Conservation (phyloP, 2,113 vertebrate genomes). For the Heteronetta atricapilla region DNA sequence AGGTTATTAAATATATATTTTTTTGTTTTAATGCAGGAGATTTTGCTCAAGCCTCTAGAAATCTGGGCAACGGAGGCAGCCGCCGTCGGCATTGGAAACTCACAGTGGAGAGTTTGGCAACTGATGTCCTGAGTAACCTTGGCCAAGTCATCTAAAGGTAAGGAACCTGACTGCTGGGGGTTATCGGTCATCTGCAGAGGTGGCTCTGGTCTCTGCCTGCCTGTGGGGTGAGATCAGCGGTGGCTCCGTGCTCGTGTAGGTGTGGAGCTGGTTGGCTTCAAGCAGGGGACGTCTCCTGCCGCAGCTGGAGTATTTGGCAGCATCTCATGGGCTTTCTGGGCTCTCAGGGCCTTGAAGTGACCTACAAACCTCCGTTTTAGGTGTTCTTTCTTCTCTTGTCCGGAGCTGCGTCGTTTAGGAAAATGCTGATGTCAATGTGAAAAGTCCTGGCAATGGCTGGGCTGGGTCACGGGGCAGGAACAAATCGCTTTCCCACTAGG, state of each 20-base stretch:
- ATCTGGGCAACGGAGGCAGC: neutral
- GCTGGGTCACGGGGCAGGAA: neutral
- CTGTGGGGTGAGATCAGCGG: neutral
- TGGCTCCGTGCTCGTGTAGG: neutral
- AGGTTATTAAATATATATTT: neutral
- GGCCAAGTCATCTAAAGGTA: neutral
- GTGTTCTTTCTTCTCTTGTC: neutral
- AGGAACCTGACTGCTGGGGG: neutral
- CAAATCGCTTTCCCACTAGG: constrained; percentile 20
- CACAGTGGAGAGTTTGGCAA: neutral
- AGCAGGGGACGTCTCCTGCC: neutral
- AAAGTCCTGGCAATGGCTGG: neutral
- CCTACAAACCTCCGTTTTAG: neutral
- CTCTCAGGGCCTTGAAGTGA: neutral
- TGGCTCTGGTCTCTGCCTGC: neutral
- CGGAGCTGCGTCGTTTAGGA: no score
- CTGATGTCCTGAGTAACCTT: neutral
- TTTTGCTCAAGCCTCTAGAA: neutral
- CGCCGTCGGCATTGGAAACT: neutral
- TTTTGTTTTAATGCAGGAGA: neutral
- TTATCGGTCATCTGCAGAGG: accelerated
- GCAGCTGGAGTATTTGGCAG: accelerated
- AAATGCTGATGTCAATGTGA: no score
- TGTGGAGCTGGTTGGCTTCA: neutral
- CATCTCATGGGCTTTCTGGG: neutral